phyloP scores from a whole-genome alignment of 2,888 invertebrate genomes.

The Apamea epomidion region DNA sequence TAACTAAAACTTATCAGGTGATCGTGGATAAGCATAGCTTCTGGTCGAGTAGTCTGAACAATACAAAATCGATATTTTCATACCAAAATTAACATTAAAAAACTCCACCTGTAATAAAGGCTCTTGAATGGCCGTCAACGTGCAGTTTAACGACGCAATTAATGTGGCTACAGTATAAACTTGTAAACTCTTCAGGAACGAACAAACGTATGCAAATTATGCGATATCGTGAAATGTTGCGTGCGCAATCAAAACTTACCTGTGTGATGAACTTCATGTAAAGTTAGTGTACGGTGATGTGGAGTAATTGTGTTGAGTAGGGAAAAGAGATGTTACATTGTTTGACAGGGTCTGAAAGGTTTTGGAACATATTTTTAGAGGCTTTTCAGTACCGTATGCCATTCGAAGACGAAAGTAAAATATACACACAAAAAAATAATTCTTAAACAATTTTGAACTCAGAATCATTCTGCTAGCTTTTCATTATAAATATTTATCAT shows the following conservation, averaged over 20 bases:
- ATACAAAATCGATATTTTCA: slow-evolving; percentile 15
- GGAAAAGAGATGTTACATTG: slow-evolving; percentile 3
- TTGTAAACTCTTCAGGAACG: slow-evolving; percentile 55
- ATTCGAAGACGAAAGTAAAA: background rate
- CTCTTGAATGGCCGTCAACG: slow-evolving; percentile 31
- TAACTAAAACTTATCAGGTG: too few relatives aligned
- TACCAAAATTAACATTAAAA: slow-evolving; percentile 34
- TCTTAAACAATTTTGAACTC: background rate
- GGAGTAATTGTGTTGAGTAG: slow-evolving; percentile 11
- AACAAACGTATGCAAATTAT: slow-evolving; percentile 59
- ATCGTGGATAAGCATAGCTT: background rate
- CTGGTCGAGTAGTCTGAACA: too few relatives aligned
- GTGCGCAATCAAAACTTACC: slow-evolving; percentile 51
- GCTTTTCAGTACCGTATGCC: background rate
- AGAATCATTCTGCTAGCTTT: background rate
- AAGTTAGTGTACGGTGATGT: slow-evolving; percentile 15
- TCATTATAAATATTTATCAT: background rate
- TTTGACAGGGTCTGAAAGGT: background rate
- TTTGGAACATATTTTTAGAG: background rate
- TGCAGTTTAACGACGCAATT: slow-evolving; percentile 58
- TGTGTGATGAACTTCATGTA: slow-evolving; percentile 36
- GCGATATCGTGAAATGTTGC: slow-evolving; percentile 55
- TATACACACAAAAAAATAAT: background rate
- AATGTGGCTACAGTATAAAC: slow-evolving; percentile 52
- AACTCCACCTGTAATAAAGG: slow-evolving; percentile 13